Evolutionary conservation across 1,140 invertebrate genomes (phyloP).

Genomic region (Camponotus vicinus): DNA sequence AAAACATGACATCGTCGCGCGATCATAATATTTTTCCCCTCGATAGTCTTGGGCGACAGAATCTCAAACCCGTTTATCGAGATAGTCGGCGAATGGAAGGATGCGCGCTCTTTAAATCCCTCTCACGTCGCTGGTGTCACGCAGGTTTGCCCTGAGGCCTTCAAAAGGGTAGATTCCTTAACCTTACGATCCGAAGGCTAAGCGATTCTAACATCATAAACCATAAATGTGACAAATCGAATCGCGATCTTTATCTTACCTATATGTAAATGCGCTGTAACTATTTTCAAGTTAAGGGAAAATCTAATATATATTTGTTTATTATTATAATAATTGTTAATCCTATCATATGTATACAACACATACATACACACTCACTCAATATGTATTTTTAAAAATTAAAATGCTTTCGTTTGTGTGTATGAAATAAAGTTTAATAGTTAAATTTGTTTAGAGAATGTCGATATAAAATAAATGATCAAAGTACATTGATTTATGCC

Average conservation of each 20-base stretch:
- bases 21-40: constrained; percentile 58
- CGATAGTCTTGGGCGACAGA: constrained; percentile 22
- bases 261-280: neutral
- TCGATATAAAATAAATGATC: constrained; percentile 10
- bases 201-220: constrained; percentile 29
- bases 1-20: constrained; percentile 29
- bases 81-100: neutral
- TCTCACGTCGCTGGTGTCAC: constrained; percentile 62
- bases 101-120: constrained; percentile 47
- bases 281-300: neutral
- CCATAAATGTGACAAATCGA: constrained; percentile 13
- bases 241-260: neutral
- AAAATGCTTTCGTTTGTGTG: neutral
- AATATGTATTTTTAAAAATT: neutral
- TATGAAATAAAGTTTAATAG: neutral
- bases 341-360: no score
- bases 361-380: no score
- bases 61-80: constrained; percentile 57
- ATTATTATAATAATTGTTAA: no score
- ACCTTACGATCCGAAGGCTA: constrained; percentile 25
- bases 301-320: no score
- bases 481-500: constrained; percentile 10
- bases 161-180: constrained; percentile 18
- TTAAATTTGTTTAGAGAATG: neutral
- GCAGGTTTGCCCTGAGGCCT: neutral